Conservation (phyloP, 2,888 invertebrate genomes). For the Phragmatobia fuliginosa region DNA sequence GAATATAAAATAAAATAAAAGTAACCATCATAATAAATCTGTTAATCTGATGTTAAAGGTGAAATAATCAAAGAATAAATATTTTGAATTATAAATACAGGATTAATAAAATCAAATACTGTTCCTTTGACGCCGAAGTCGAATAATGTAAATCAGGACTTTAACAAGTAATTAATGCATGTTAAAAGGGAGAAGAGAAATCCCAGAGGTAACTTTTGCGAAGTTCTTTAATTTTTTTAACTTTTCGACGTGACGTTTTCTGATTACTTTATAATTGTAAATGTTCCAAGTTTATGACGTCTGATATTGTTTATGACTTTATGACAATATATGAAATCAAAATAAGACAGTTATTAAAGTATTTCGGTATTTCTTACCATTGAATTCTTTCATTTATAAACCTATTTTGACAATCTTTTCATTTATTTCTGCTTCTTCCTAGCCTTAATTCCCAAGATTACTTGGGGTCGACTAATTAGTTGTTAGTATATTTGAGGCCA, state of each 20-base stretch:
- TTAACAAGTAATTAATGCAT: conserved; percentile 47
- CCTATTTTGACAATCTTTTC: no score
- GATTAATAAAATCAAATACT: not conserved
- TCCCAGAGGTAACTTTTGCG: conserved; percentile 24
- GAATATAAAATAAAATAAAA: no score
- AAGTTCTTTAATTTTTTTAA: conserved; percentile 23
- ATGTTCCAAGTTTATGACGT: conserved; percentile 17
- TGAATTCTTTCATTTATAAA: no score
- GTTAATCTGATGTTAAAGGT: no score
- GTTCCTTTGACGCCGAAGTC: not conserved
- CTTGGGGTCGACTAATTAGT: no score
- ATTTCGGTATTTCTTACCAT: no score
- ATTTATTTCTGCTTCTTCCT: no score
- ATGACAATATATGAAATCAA: no score
- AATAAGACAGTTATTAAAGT: no score
- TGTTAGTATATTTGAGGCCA: no score
- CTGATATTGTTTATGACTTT: not conserved
- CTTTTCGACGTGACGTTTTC: conserved; percentile 26
- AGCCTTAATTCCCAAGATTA: no score
- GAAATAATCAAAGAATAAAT: not conserved
- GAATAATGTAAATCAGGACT: conserved; percentile 13
- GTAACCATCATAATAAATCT: no score
- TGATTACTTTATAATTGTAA: conserved; percentile 33
- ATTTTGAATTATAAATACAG: not conserved
- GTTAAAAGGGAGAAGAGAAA: conserved; percentile 40